Conservation (phyloP, 1,140 invertebrate species). For the Pectinophora gossypiella region DNA sequence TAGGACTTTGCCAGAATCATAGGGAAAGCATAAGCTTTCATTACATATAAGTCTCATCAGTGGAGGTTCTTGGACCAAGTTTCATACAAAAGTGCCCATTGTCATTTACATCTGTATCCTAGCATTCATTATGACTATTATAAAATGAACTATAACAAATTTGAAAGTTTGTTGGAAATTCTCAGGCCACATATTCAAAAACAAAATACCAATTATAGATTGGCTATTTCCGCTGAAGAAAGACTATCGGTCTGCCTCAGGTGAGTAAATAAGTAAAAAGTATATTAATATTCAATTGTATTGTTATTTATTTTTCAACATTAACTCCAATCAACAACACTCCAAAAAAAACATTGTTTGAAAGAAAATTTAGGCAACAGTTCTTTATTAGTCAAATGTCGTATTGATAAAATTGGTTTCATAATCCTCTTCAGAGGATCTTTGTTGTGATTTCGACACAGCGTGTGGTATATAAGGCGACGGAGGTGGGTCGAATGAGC, state of each 20-base stretch:
- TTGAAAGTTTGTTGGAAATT: not conserved
- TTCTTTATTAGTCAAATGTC: not conserved
- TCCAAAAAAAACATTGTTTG: not conserved
- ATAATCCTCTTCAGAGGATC: not conserved
- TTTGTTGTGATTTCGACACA: not conserved
- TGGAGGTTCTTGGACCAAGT: too few species aligned
- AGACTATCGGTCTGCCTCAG: not conserved
- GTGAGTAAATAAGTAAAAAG: not conserved
- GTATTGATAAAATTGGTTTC: not conserved
- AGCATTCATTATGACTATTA: not conserved
- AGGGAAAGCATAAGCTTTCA: too few species aligned
- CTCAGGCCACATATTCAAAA: not conserved
- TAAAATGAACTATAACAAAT: constrained; percentile 1
- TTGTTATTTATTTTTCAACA: not conserved
- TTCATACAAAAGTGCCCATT: too few species aligned
- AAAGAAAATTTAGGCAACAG: not conserved
- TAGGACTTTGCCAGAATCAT: too few species aligned
- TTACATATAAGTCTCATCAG: too few species aligned
- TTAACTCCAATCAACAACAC: not conserved
- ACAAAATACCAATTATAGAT: constrained; percentile 1
- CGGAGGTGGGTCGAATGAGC: not conserved
- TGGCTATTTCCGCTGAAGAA: not conserved
- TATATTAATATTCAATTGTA: not conserved
- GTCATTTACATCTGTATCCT: too few species aligned
- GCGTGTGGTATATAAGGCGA: not conserved